Evolutionary conservation across 2,113 vertebrate species (phyloP).

Genomic region (Nesospiza acunhae): DNA sequence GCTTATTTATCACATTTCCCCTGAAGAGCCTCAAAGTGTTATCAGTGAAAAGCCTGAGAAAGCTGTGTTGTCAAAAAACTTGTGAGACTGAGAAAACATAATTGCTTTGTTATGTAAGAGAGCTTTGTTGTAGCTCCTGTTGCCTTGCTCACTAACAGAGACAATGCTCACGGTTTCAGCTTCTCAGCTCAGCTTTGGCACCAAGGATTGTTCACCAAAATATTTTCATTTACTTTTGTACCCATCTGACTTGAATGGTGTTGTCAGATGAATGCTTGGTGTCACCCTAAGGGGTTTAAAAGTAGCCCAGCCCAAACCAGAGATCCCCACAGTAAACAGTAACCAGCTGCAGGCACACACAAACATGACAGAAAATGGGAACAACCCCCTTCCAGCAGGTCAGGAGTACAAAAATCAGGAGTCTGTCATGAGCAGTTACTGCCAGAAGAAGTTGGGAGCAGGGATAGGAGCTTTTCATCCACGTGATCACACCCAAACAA

Average conservation of each 20-base stretch:
- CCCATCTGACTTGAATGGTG: background rate
- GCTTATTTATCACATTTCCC: constrained; percentile 26
- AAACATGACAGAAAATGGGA: rapidly evolving
- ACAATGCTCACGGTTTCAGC: background rate
- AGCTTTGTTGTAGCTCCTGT: background rate
- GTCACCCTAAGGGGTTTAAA: background rate
- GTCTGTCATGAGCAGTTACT: background rate
- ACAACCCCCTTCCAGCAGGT: background rate
- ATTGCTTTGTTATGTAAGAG: background rate
- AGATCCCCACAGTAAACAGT: background rate
- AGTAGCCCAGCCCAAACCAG: rapidly evolving
- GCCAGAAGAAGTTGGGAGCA: background rate
- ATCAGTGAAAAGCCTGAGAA: constrained; percentile 8
- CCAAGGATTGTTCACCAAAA: background rate
- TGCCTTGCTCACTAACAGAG: background rate
- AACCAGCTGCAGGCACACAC: background rate
- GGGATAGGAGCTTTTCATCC: background rate
- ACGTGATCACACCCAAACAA: rapidly evolving
- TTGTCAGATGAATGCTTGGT: background rate
- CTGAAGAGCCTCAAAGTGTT: background rate
- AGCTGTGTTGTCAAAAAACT: constrained; percentile 24
- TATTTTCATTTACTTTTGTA: background rate
- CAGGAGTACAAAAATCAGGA: background rate
- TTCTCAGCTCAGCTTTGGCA: background rate
- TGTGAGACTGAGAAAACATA: constrained; percentile 34